Base-by-base conservation (phyloP, 2,888 invertebrate genomes). In the Ctenicera cuprea region DNA sequence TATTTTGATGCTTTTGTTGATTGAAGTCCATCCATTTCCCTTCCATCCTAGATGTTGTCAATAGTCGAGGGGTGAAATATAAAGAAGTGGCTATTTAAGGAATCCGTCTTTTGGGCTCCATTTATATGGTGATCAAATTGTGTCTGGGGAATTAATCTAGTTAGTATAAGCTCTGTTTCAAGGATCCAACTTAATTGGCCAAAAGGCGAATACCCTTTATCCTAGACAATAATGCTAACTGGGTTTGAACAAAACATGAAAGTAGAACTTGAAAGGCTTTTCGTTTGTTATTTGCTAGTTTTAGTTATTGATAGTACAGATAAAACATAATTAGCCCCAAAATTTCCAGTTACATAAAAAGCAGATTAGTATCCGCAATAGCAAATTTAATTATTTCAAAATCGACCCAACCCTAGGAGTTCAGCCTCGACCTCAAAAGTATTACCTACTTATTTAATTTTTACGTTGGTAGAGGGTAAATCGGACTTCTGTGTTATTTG, bases 111-210 rank as follows among this genome's bases (percentile, higher is more conserved):
- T 16, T 8, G 18, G 45, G 8, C 4, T 41, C 41, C 1, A 41
- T 41, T 41, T 41, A 14, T 41, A 41, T 41, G 41, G 41, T n/a
- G 4, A 41, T 41, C 41, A 14, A 41, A 41, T n/a, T n/a, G n/a
- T 43, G 41, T 43, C 41, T 14, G 41, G 41, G 41, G 38, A 14
- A 5, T 14, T 43, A 43, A 43, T 43, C n/a, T 14, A n/a, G n/a
- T 45, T 45, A 18, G 18, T 7, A 45, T 45, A 45, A 45, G 1
- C 14, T 8, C 4, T 45, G 5, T 4, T 9, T 16, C 45, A 45
- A 45, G 18, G 45, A 45, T 18, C 9, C 18, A 18, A 4, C 14
- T 16, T 1, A 18, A 45, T 45, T 18, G 9, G 41, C 16, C 18
- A 45, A 45, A 45, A 1, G 45, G 45, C 14, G 5, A 16, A 18